phyloP scores from a whole-genome alignment of 2,113 vertebrate species.

The Alaudala cheleensis region DNA sequence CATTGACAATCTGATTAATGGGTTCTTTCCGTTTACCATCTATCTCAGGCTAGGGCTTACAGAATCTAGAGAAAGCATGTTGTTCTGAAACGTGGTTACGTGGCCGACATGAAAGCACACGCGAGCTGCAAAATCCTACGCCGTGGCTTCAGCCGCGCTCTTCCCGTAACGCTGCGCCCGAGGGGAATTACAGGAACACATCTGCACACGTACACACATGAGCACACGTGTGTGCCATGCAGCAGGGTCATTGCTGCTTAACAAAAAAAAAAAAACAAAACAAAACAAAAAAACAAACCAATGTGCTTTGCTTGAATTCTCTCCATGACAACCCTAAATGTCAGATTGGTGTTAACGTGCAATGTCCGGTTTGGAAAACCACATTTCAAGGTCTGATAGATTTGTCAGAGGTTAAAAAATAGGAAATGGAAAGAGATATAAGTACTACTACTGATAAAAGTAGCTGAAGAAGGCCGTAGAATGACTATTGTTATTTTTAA shows the following conservation, averaged over 20 bases:
- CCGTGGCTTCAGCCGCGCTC: background rate
- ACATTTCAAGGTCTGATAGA: constrained; percentile 17
- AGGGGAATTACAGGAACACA: constrained; percentile 66
- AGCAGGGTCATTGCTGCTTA: background rate
- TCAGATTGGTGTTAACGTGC: constrained; percentile 22
- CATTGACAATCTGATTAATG: constrained; percentile 68
- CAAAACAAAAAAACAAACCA: background rate
- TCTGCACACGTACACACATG: background rate
- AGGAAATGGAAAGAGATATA: background rate
- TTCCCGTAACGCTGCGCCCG: constrained; percentile 46
- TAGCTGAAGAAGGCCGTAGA: background rate
- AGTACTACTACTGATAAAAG: background rate
- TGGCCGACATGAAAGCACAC: constrained; percentile 49
- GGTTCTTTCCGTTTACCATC: constrained; percentile 42
- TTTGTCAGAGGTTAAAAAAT: background rate
- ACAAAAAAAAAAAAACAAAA: background rate
- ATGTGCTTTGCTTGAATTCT: background rate
- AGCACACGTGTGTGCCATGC: background rate
- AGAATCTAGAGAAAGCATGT: background rate
- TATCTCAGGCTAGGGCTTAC: background rate
- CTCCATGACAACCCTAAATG: constrained; percentile 1
- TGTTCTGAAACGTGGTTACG: constrained; percentile 5
- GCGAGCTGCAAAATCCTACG: constrained; percentile 26
- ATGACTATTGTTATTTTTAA: background rate
- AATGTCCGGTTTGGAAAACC: constrained; percentile 48